Base-by-base conservation (phyloP, 2,888 invertebrate genomes). In the Biston stratarius region DNA sequence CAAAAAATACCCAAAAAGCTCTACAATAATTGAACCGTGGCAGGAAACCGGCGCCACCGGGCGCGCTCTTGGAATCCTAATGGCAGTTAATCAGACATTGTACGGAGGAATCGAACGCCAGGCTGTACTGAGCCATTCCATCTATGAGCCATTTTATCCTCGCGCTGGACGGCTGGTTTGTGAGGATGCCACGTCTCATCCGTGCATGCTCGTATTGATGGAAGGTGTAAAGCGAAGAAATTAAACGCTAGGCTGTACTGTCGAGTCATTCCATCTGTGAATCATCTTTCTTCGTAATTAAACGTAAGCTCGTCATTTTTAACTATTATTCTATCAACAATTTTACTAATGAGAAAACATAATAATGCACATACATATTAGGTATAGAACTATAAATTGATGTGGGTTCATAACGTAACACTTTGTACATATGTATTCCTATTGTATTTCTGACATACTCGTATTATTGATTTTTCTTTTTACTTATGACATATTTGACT, bases 51-150 rank as follows among this genome's bases (percentile, higher is more conserved):
- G 82, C 80, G 83, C 82, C 79, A 73, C 66, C 47, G 61, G 60
- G 72, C 66, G 76, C 81, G 82, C 79, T 77, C 48, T 47, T 74
- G 69, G 85, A 79, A 85, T 85, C 75, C 73, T 84, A 85, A 85
- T 82, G 78, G 64, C 71, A 76, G 79, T 80, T 85, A 85, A 85
- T 85, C 82, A 83, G 83, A 74, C 76, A 74, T 76, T 78, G 78
- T 79, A 77, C 71, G 75, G 33, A 79, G 71, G 76, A 75, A 73
- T 72, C 75, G 71, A 64, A 72, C 58, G 53, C 67, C 55, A 34
- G 51, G 34, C 51, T 6, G 47, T 7, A 14, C 15, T 44, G 38
- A 8, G 61, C 34, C 48, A 38, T 52, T 14, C 34, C 53, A 8
- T 8, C 15, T 40, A 11, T 7, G 24, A 34, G 38, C 51, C 61